Conservation (phyloP, 1,140 invertebrate species). For the Berghia stephanieae region DNA sequence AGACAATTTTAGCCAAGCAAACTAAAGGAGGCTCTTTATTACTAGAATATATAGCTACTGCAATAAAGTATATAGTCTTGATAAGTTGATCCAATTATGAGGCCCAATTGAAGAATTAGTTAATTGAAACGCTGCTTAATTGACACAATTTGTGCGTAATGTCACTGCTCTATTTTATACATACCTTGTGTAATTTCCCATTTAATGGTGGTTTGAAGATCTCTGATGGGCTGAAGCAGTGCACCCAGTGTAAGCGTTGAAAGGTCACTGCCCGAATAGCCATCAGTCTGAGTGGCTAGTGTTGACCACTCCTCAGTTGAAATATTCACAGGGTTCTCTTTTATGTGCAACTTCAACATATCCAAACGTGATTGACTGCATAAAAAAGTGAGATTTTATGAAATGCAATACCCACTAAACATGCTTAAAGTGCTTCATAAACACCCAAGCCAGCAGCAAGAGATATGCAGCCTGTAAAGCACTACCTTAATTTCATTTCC, state of each 20-base stretch:
- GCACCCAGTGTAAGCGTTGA: conserved; percentile 68
- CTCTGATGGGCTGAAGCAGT: conserved; percentile 69
- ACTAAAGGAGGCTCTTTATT: no score
- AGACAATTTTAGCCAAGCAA: no score
- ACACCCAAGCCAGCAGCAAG: no score
- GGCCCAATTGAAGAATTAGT: no score
- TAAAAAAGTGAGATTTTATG: neutral
- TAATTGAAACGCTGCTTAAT: neutral
- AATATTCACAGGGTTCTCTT: conserved; percentile 45
- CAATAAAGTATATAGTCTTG: no score
- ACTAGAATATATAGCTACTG: no score
- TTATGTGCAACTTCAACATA: conserved; percentile 61
- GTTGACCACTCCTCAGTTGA: conserved; percentile 62
- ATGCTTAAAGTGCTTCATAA: no score
- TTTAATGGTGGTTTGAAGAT: conserved; percentile 62
- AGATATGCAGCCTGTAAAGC: no score
- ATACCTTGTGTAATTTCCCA: conserved; percentile 36
- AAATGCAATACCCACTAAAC: neutral
- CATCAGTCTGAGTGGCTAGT: conserved; percentile 68
- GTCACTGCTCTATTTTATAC: neutral
- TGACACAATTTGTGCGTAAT: neutral
- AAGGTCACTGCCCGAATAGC: conserved; percentile 73
- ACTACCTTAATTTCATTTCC: no score
- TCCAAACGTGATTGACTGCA: conserved; percentile 56
- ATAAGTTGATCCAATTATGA: no score